Conservation (phyloP, 2,113 vertebrate genomes). For the Hypomesus transpacificus region DNA sequence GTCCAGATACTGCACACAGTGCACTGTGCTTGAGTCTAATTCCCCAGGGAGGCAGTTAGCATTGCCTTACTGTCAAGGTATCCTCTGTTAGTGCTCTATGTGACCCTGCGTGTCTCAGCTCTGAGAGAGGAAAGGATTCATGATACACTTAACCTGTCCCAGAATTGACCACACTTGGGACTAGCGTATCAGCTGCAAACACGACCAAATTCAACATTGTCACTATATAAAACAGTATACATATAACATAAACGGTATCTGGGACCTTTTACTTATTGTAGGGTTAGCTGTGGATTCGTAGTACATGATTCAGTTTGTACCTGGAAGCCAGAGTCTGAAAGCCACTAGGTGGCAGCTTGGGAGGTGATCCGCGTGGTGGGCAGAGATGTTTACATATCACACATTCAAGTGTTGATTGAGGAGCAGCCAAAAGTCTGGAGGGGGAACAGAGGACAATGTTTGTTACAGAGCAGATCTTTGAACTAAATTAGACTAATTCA, state of each 20-base stretch:
- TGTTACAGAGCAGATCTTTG: not conserved
- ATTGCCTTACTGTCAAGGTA: constrained; percentile 11
- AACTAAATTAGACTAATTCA: not conserved
- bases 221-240: too few species aligned
- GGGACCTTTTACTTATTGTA: too few species aligned
- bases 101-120: constrained; percentile 19
- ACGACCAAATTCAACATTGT: too few species aligned
- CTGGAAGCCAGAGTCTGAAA: not conserved
- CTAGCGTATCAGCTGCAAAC: too few species aligned
- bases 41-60: constrained; percentile 7
- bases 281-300: not conserved
- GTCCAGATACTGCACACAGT: not conserved
- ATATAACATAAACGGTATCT: too few species aligned
- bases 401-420: constrained; percentile 11
- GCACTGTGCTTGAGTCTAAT: constrained; percentile 11
- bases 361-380: not conserved
- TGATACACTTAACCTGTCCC: constrained; percentile 13
- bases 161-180: not conserved
- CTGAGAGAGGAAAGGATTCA: not conserved
- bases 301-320: not conserved
- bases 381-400: constrained; percentile 11
- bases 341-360: not conserved
- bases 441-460: not conserved
- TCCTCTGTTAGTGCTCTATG: constrained; percentile 19
- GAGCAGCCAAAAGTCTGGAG: constrained; percentile 1